Evolutionary conservation across 1,140 invertebrate genomes (phyloP).

Genomic region (Brachionus angularis): DNA sequence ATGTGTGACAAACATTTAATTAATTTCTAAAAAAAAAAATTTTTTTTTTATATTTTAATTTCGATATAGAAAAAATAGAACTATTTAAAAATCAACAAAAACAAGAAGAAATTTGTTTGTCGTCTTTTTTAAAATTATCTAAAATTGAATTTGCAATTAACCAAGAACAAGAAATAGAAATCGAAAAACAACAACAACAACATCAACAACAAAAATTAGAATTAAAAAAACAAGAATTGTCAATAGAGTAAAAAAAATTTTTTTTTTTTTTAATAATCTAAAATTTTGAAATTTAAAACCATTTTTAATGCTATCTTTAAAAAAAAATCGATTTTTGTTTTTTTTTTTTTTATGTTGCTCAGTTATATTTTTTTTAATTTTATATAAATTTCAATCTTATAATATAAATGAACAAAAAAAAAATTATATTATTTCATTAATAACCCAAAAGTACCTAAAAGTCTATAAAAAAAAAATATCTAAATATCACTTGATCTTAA

Average conservation of each 20-base stretch:
- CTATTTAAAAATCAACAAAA: background rate
- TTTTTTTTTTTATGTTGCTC: background rate
- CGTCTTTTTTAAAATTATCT: no score
- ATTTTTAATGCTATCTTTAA: background rate
- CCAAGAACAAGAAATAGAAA: no score
- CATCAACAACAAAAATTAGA: background rate
- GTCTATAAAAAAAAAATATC: constrained; percentile 8
- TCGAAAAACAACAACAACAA: background rate
- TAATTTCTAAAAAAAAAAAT: background rate
- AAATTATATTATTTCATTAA: background rate
- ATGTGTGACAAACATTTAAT: background rate
- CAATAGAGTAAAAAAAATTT: constrained; percentile 11
- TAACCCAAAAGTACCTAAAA: no score
- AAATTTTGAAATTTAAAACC: background rate
- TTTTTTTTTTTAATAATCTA: background rate
- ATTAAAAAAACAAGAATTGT: background rate
- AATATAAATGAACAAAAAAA: no score
- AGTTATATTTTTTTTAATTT: background rate
- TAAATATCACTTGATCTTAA: constrained; percentile 27
- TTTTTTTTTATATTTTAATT: background rate
- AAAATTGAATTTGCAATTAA: no score
- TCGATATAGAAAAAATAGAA: background rate
- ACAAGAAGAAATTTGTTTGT: no score
- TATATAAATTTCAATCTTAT: background rate
- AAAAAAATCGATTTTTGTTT: constrained; percentile 25